phyloP scores from a whole-genome alignment of 2,113 vertebrate genomes.

The Morone chrysops region DNA sequence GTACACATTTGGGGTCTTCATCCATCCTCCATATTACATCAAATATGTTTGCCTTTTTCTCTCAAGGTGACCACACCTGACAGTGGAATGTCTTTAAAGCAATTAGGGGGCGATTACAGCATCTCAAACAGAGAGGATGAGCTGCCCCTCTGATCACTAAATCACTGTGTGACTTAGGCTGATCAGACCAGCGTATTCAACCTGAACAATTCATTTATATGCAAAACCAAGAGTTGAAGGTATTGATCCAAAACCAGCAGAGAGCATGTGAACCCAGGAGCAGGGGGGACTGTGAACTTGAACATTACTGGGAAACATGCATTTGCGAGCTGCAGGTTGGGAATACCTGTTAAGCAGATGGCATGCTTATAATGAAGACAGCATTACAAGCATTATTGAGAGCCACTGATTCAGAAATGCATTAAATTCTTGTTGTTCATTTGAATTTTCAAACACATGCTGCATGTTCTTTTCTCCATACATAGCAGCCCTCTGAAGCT shows the following conservation, averaged over 20 bases:
- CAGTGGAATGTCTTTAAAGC: conserved; percentile 1
- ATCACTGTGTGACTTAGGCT: conserved; percentile 17
- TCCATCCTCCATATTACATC: neutral
- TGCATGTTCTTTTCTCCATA: neutral
- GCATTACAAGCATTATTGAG: too few species aligned
- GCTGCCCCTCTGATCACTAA: neutral
- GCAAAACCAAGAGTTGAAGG: conserved; percentile 46
- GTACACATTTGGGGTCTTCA: neutral
- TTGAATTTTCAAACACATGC: conserved; percentile 20
- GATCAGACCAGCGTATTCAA: conserved; percentile 33
- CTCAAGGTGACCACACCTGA: conserved; percentile 23
- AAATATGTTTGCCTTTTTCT: neutral
- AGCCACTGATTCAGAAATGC: conserved; percentile 33
- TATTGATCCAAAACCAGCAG: conserved; percentile 46
- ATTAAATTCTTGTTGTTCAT: conserved; percentile 5
- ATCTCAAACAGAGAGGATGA: neutral
- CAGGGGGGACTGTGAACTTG: conserved; percentile 15
- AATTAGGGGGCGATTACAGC: conserved; percentile 15
- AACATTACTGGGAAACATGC: conserved; percentile 16
- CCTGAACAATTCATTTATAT: conserved; percentile 60
- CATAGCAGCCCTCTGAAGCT: conserved; percentile 20
- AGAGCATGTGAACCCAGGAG: conserved; percentile 22
- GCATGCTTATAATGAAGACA: conserved; percentile 7
- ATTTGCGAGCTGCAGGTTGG: conserved; percentile 18
- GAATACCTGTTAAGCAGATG: conserved; percentile 35